Evolutionary conservation across 2,888 invertebrate genomes (phyloP), one percentile per base, ranked within the genome.

Genomic region (Phyto melanocephala): DNA sequence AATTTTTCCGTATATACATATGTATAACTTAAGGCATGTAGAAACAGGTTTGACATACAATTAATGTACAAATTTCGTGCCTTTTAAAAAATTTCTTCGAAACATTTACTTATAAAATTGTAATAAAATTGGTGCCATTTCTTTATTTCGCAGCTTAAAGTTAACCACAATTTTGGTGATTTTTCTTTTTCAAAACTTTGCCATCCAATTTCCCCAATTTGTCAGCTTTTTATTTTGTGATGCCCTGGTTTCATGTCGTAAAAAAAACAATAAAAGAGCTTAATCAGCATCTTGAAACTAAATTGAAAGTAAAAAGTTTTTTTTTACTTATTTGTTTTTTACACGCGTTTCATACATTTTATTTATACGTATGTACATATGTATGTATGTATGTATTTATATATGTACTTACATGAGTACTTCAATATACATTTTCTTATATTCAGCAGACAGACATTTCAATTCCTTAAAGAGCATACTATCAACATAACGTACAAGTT

Each of bases 131-230:
- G 17, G 20, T 15, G 37, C 11, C 11, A 22, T 7, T n/a, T 10
- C 1, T 20, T 10, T 10, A 22, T 20, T 24, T 62, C 15, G 8
- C 22, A 22, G 24, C 35, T 58, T 67, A 50, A 67, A 67, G 47
- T 68, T 68, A 40, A 40, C 17, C 62, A 45, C 20, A 42, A 67
- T 45, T 63, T 33, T 56, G 42, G 20, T 68, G 37, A 15, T 4
- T 8, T 35, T 70, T 35, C 11, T 54, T 35, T 13, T n/a, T 47
- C 1, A 2, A 35, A 67, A 62, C 42, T 70, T 77, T 54, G 28
- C 42, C 45, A 77, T 54, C 24, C 42, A 63, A 68, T 60, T 77
- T 68, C 33, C 15, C 68, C 54, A 70, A 70, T 70, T 77, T 77
- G 70, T 63, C 63, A 62, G 62, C 42, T 77, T 42, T 54, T 28